phyloP scores from a whole-genome alignment of 2,797 vertebrate genomes.

The Antennarius maculatus region DNA sequence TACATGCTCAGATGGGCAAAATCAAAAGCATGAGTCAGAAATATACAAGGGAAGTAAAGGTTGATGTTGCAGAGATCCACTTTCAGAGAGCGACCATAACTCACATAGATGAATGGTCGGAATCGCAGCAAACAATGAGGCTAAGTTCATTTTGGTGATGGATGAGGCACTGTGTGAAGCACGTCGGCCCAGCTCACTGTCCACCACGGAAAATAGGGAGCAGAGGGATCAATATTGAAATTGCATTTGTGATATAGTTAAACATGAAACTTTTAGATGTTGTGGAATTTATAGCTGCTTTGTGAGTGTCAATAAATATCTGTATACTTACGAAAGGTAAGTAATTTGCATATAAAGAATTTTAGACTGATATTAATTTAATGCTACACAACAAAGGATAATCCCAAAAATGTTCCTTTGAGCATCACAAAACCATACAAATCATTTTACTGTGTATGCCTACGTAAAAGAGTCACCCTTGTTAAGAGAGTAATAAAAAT shows the following conservation, averaged over 20 bases:
- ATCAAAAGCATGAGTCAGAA: constrained; percentile 41
- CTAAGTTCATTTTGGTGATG: constrained; percentile 67
- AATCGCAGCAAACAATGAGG: constrained; percentile 62
- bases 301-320: not conserved
- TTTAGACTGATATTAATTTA: not conserved
- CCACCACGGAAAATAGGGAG: constrained; percentile 1
- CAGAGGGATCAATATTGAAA: constrained; percentile 9
- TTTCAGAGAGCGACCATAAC: constrained; percentile 47
- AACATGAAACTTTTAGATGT: not conserved
- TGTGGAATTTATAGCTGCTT: too few relatives aligned
- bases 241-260: constrained; percentile 6
- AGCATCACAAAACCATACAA: not conserved
- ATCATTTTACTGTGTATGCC: not conserved
- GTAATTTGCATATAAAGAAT: not conserved
- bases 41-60: constrained; percentile 49
- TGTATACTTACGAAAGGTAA: not conserved
- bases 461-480: not conserved
- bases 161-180: constrained; percentile 46
- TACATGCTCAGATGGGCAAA: constrained; percentile 51
- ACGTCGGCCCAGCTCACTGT: constrained; percentile 59
- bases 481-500: constrained; percentile 8
- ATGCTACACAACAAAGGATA: not conserved
- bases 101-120: constrained; percentile 63
- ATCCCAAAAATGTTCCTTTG: not conserved
- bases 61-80: constrained; percentile 45